Base-by-base conservation (phyloP, 2,113 vertebrate genomes). In the Vicugna pacos region DNA sequence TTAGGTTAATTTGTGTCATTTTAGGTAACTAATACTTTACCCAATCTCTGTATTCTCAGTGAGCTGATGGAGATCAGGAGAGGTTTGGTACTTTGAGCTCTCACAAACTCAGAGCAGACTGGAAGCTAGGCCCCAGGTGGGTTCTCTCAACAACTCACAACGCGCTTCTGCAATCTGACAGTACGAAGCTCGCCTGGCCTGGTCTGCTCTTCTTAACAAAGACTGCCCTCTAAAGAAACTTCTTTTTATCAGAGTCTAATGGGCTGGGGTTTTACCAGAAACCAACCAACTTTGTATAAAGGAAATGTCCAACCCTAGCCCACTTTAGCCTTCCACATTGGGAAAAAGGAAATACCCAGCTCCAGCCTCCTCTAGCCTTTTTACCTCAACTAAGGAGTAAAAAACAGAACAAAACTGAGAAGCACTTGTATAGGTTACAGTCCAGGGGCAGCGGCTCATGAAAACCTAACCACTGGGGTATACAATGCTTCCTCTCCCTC, bases 401-500 rank as follows among this genome's bases (percentile, higher is more conserved):
- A 69, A 50, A 67, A 12, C 7, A 65, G 62, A 65, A 56, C 3
- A 28, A 77, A 75, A 92, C 22, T 14, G 48, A 86, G 69, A 83
- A 72, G 87, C 19, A 50, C 38, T 77, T 46, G 6, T 46, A 10
- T 6, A 30, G 8, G 22, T 83, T n/a, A 46, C 35, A 83, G 60
- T 13, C 14, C 69, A 88, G 48, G 42, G 46, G 62, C 20, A 28
- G 1, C 54, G 32, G n/a, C 32, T 94, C 64, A 22, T 67, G 35
- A 3, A 32, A 42, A 13, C 19, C 76, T 50, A 16, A 58, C 35
- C 26, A 52, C 10, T n/a, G 80, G 42, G 42, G 30, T 0, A 22
- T 3, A 5, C 0, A 35, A 58, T 4, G 42, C 9, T 69, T 67
- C n/a, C 32, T n/a, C 2, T 2, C 2, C 12, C 52, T 24, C 48